These are phyloP conservation scores for Ardeotis arabs DNA, from an alignment of 2,113 vertebrate species.

Conservation along the genomic window DNA sequence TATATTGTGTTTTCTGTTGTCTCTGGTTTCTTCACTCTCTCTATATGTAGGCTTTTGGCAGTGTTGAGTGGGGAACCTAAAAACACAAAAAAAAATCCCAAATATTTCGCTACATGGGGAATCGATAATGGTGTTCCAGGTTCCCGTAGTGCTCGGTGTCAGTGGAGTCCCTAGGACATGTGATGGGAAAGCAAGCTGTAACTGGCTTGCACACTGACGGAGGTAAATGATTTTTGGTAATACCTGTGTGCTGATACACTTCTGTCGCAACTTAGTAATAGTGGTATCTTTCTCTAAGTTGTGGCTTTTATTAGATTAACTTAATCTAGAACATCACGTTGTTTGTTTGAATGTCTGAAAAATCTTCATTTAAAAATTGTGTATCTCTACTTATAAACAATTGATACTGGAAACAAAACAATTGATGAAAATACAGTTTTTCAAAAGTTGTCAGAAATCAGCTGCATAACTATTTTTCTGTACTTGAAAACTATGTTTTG, in stretches of 20 bases:
- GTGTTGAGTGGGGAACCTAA: neutral
- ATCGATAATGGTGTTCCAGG: neutral
- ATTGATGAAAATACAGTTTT: neutral
- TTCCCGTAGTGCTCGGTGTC: neutral
- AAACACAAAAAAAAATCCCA: neutral
- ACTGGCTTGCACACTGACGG: neutral
- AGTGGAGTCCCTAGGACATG: neutral
- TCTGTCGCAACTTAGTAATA: neutral
- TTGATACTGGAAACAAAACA: neutral
- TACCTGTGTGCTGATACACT: neutral
- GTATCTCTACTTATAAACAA: neutral
- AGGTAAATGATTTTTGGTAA: neutral
- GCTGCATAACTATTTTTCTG: neutral
- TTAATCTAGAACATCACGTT: neutral
- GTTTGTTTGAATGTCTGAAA: neutral
- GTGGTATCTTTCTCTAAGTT: neutral
- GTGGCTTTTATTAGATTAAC: neutral
- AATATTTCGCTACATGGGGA: neutral
- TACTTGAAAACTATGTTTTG: neutral
- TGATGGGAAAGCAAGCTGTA: neutral
- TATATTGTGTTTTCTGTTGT: slow-evolving; percentile 10
- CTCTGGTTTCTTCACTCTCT: slow-evolving; percentile 16
- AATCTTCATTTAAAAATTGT: neutral
- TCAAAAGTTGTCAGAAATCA: neutral
- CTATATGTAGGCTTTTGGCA: neutral